These are phyloP conservation scores for Watersipora subatra DNA, from an alignment of 1,140 invertebrate species.

Conservation along the genomic window DNA sequence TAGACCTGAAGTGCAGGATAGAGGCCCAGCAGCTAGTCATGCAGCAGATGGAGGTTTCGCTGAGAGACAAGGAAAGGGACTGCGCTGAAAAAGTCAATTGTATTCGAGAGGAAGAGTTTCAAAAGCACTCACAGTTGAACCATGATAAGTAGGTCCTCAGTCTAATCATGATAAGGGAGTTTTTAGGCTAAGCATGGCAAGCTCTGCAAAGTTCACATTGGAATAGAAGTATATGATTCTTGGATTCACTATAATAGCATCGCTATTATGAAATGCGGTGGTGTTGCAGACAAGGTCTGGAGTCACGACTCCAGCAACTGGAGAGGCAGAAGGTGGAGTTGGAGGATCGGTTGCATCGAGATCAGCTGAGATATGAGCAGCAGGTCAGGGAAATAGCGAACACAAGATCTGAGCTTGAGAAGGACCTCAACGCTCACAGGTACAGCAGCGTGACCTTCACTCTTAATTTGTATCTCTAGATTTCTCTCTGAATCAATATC, in stretches of 20 bases:
- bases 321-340: slow-evolving; percentile 33
- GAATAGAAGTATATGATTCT: too few species aligned
- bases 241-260: too few species aligned
- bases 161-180: too few species aligned
- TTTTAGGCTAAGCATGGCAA: too few species aligned
- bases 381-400: slow-evolving; percentile 20
- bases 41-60: slow-evolving; percentile 19
- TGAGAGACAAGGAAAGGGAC: slow-evolving; percentile 36
- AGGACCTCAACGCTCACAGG: slow-evolving; percentile 27
- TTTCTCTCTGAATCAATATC: too few species aligned
- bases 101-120: slow-evolving; percentile 34
- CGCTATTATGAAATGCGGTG: too few species aligned
- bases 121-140: slow-evolving; percentile 27
- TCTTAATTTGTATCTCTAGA: too few species aligned
- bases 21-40: slow-evolving; percentile 29
- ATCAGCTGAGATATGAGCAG: slow-evolving; percentile 28
- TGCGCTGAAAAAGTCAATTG: slow-evolving; percentile 25
- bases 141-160: too few species aligned
- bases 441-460: too few species aligned
- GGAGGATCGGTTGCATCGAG: slow-evolving; percentile 22
- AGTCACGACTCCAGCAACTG: slow-evolving; percentile 34
- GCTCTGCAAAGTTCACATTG: too few species aligned
- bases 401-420: slow-evolving; percentile 26
- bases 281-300: slow-evolving; percentile 34
- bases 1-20: slow-evolving; percentile 29